Conservation (phyloP, 2,797 vertebrate genomes). For the Erpetoichthys calabaricus region DNA sequence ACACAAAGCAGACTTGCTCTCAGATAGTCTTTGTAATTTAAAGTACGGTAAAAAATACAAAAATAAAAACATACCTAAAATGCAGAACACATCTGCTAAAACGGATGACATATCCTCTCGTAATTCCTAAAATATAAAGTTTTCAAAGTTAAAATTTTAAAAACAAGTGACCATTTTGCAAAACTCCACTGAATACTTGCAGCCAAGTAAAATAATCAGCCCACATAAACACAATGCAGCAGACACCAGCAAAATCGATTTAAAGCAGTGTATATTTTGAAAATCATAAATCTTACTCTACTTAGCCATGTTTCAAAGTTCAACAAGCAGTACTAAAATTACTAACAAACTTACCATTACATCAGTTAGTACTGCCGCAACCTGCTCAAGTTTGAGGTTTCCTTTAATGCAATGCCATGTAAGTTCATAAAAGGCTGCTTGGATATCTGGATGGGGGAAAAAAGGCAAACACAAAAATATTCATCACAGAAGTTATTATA, state of each 20-base stretch:
- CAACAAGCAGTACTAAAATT: constrained; percentile 13
- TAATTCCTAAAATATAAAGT: constrained; percentile 56
- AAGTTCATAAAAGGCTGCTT: constrained; percentile 83
- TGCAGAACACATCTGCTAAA: constrained; percentile 93
- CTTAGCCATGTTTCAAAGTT: background rate
- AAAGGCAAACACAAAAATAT: constrained; percentile 11
- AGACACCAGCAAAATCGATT: no score
- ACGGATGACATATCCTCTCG: constrained; percentile 89
- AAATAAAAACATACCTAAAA: constrained; percentile 61
- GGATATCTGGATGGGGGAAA: constrained; percentile 59
- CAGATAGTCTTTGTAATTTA: no score
- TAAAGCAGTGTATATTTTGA: no score
- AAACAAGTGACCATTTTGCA: background rate
- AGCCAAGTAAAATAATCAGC: no score
- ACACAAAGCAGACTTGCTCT: no score
- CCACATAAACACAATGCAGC: no score
- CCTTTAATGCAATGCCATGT: constrained; percentile 85
- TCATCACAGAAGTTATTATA: no score
- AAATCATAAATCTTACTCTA: no score
- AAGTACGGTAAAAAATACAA: background rate
- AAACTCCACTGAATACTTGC: no score
- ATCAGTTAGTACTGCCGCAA: constrained; percentile 70
- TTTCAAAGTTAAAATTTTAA: background rate
- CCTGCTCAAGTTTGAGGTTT: constrained; percentile 84
- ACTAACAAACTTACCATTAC: constrained; percentile 66